phyloP scores from a whole-genome alignment of 1,140 invertebrate genomes.

The Drosophila suzukii region DNA sequence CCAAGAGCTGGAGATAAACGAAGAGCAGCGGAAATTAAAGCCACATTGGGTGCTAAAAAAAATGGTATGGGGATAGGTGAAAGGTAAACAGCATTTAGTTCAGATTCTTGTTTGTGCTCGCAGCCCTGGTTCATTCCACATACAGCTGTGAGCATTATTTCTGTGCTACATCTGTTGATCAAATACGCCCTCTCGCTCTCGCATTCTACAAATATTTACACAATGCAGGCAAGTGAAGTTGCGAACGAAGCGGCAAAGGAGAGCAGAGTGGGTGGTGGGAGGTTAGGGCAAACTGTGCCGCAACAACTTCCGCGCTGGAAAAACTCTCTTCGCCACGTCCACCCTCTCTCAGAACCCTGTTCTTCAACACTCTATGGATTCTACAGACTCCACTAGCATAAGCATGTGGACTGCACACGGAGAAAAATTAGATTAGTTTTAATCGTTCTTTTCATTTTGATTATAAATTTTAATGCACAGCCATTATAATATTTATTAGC shows the following conservation, averaged over 20 bases:
- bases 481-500: too few relatives aligned
- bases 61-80: not conserved
- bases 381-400: constrained; percentile 44
- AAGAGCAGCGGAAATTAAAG: constrained; percentile 5
- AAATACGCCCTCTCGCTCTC: constrained; percentile 49
- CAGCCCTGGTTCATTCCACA: constrained; percentile 29
- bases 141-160: constrained; percentile 56
- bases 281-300: constrained; percentile 65
- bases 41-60: not conserved
- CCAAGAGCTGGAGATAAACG: constrained; percentile 15
- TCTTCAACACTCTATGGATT: constrained; percentile 67
- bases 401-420: constrained; percentile 5
- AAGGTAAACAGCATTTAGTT: constrained; percentile 27
- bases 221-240: constrained; percentile 42
- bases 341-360: constrained; percentile 2
- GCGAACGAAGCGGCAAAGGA: constrained; percentile 27
- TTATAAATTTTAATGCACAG: too few relatives aligned
- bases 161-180: constrained; percentile 69
- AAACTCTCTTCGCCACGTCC: not conserved
- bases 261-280: constrained; percentile 13
- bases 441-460: too few relatives aligned
- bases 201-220: constrained; percentile 67
- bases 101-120: constrained; percentile 13
- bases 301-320: constrained; percentile 64
- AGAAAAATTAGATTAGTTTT: not conserved